phyloP scores from a whole-genome alignment of 2,113 vertebrate species.

The Panthera leo region DNA sequence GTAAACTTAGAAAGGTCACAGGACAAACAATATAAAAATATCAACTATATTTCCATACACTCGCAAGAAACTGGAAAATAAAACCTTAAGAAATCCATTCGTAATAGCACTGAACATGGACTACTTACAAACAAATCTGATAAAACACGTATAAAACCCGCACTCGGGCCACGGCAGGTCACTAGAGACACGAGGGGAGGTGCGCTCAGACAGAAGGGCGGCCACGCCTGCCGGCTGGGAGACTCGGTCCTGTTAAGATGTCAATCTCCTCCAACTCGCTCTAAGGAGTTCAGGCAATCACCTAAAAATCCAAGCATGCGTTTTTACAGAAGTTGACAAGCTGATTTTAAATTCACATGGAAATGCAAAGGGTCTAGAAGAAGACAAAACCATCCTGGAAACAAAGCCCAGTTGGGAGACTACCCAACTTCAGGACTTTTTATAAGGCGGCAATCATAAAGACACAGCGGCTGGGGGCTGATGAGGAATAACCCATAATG shows the following conservation, averaged over 20 bases:
- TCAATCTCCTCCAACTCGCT: background rate
- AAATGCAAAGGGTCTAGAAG: background rate
- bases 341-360: background rate
- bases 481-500: background rate
- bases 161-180: background rate
- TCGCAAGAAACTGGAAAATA: background rate
- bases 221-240: accelerated
- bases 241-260: accelerated
- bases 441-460: background rate
- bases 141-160: no score
- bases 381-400: background rate
- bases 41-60: background rate
- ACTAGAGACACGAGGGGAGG: background rate
- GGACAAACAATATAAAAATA: background rate
- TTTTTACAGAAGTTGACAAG: background rate
- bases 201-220: accelerated
- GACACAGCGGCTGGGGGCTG: accelerated
- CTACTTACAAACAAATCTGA: background rate
- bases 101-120: background rate
- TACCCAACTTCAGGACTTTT: background rate
- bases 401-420: background rate
- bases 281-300: background rate
- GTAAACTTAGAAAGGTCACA: background rate
- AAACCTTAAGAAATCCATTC: background rate
- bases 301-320: background rate